These are phyloP conservation scores for Hycleus cichorii DNA, from an alignment of 1,140 invertebrate species.

Conservation along the genomic window DNA sequence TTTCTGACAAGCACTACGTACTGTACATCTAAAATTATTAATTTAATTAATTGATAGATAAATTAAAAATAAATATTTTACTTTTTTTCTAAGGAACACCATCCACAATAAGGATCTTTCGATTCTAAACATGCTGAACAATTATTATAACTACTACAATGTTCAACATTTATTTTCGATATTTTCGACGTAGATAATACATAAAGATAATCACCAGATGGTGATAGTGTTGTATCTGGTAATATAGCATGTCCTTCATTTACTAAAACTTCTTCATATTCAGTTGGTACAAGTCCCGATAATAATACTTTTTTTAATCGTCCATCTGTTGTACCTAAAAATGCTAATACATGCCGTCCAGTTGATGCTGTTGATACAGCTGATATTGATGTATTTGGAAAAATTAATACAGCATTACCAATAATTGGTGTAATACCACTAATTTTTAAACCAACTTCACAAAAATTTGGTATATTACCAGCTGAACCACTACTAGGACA, in stretches of 20 bases:
- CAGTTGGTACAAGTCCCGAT: conserved; percentile 53
- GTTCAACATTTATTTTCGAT: conserved; percentile 85
- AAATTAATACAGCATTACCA: conserved; percentile 63
- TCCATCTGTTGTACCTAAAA: conserved; percentile 77
- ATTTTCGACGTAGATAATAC: conserved; percentile 63
- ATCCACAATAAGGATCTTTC: conserved; percentile 94
- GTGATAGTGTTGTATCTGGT: conserved; percentile 74
- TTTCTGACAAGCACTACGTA: conserved; percentile 81
- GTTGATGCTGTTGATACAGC: conserved; percentile 77
- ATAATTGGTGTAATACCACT: conserved; percentile 79
- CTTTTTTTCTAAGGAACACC: conserved; percentile 94
- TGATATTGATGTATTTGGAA: conserved; percentile 72
- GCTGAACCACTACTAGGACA: conserved; percentile 78
- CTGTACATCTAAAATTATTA: conserved; percentile 60
- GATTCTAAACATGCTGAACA: conserved; percentile 87
- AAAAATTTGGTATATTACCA: conserved; percentile 87
- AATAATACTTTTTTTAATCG: conserved; percentile 73
- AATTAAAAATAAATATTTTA: conserved; percentile 31
- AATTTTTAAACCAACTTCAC: conserved; percentile 86
- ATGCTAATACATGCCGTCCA: conserved; percentile 83
- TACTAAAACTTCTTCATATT: conserved; percentile 71
- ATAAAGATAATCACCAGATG: conserved; percentile 66
- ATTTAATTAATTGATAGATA: no score
- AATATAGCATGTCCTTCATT: conserved; percentile 67
- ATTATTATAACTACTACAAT: conserved; percentile 80